These are phyloP conservation scores for Sinohyriopsis cumingii DNA, from an alignment of 2,888 invertebrate species.

Conservation along the genomic window DNA sequence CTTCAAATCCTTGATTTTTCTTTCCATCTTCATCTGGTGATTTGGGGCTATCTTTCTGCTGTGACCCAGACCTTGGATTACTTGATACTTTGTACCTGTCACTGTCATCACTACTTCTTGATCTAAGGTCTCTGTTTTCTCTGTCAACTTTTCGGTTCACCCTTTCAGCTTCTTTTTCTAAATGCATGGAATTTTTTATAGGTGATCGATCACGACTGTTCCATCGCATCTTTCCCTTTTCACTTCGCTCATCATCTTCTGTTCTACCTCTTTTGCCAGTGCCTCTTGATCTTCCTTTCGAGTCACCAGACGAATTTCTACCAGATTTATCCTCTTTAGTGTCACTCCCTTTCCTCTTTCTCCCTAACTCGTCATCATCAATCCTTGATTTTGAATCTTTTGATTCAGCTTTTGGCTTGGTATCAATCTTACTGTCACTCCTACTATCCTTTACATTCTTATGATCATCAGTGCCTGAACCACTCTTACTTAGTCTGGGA, in stretches of 20 bases:
- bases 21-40: constrained; percentile 13
- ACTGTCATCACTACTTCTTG: constrained; percentile 11
- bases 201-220: not conserved
- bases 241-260: constrained; percentile 8
- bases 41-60: constrained; percentile 16
- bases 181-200: not conserved
- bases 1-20: constrained; percentile 6
- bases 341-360: not conserved
- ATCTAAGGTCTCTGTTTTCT: constrained; percentile 17
- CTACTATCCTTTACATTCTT: no score
- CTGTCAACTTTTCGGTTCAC: not conserved
- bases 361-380: not conserved
- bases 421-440: no score
- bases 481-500: constrained; percentile 5
- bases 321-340: not conserved
- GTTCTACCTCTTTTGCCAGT: constrained; percentile 6
- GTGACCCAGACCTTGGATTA: constrained; percentile 12
- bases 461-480: not conserved
- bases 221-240: not conserved
- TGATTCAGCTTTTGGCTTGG: constrained; percentile 5
- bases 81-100: constrained; percentile 7
- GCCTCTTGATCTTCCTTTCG: constrained; percentile 8
- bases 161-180: constrained; percentile 8
- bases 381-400: constrained; percentile 1
- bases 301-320: not conserved